Evolutionary conservation across 2,888 invertebrate genomes (phyloP), one percentile per base, ranked within the genome.

Genomic region (Mechanitis mazaeus): DNA sequence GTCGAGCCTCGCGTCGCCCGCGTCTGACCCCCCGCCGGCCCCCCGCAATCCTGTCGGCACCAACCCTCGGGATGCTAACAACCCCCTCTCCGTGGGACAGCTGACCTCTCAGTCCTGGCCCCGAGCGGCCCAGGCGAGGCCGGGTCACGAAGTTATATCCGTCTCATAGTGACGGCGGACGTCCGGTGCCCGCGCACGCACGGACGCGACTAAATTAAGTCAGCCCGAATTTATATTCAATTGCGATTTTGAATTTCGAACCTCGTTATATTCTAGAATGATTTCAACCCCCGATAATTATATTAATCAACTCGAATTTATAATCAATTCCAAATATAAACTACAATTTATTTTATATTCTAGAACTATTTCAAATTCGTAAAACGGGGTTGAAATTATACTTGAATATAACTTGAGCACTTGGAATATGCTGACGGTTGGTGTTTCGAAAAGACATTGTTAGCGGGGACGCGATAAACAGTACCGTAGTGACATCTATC

Each of bases 31-130:
- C 64, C 90, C 91, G 56, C 83, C 85, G 58, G 87, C 83, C 61
- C 87, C 85, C 46, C 85, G 96, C 68, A 93, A 95, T 83, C 97
- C 97, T 53, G 96, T 97, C 62, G 97, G 97, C 64, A 96, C 96
- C 55, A 97, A 97, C 88, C 97, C 97, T 53, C 94, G 96, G 73
- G 97, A 97, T 89, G 94, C 95, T 70, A 97, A 97, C 90, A 97
- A 97, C 91, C 97, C 97, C 62, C 91, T 97, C 54, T 96, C 96
- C 83, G 96, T 97, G 64, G 96, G 96, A 76, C 96, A 97, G 87
- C 91, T 97, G 72, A 96, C 96, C 65, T 95, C 95, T 72, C 94
- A 94, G 71, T 79, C 81, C 46, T 87, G 90, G 90, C 87, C 89
- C 0, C 77, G 90, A 7, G 78, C 88, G 53, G 80, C 87, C 9